These are phyloP conservation scores for Lamellibrachia luymesi DNA, from an alignment of 1,140 invertebrate species.

Conservation along the genomic window DNA sequence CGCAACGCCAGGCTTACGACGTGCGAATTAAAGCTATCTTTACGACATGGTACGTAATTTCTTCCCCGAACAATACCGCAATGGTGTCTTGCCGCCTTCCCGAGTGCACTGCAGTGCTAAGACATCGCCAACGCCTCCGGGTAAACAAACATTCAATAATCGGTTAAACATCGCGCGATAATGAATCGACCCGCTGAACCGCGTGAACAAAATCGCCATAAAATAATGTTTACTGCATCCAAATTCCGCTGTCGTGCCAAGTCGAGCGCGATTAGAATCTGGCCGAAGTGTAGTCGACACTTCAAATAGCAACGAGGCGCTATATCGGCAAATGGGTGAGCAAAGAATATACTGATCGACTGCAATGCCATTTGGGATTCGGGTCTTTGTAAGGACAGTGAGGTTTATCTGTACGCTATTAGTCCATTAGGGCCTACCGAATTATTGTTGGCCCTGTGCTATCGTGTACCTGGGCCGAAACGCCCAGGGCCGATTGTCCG, in stretches of 20 bases:
- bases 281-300: neutral
- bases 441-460: too few species aligned
- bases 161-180: neutral
- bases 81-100: neutral
- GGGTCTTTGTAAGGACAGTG: neutral
- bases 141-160: neutral
- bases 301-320: neutral
- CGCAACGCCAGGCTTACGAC: neutral
- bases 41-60: neutral
- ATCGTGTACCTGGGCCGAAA: too few species aligned
- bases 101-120: neutral
- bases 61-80: neutral
- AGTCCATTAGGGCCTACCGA: too few species aligned
- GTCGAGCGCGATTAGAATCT: neutral
- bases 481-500: too few species aligned
- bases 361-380: neutral
- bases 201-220: neutral
- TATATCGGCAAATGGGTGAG: neutral
- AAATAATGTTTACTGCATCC: conserved; percentile 5
- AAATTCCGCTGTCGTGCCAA: neutral
- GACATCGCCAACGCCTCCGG: neutral
- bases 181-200: neutral
- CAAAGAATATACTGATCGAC: neutral
- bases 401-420: neutral
- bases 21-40: neutral